These are phyloP conservation scores for Temnothorax rugatulus DNA, from an alignment of 2,888 invertebrate species.

Conservation along the genomic window DNA sequence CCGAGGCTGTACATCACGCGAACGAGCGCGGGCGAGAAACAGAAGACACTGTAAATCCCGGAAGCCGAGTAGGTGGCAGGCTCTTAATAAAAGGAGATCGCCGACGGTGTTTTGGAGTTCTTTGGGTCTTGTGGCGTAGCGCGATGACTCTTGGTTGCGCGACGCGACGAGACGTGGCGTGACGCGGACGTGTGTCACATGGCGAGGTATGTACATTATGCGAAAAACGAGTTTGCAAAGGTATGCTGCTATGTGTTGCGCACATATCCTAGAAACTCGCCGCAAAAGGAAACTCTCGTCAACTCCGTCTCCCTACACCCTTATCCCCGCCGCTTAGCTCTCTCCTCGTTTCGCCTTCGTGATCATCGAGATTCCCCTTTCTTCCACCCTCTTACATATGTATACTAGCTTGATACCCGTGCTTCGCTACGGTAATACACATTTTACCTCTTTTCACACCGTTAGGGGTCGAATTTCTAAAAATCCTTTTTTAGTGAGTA, in stretches of 20 bases:
- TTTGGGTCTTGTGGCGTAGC: background rate
- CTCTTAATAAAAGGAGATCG: constrained; percentile 71
- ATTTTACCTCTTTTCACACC: too few species aligned
- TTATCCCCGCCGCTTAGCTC: background rate
- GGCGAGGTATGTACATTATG: constrained; percentile 53
- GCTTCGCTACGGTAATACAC: too few species aligned
- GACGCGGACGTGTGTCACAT: background rate
- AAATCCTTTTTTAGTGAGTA: too few species aligned
- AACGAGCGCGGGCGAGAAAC: constrained; percentile 1
- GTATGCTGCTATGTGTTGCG: constrained; percentile 21
- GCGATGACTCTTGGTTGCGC: constrained; percentile 20
- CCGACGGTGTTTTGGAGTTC: constrained; percentile 44
- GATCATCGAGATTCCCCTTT: constrained; percentile 31
- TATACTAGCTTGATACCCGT: too few species aligned
- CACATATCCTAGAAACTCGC: constrained; percentile 22
- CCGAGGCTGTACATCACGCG: constrained; percentile 51
- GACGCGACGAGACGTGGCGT: constrained; percentile 5
- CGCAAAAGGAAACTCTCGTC: constrained; percentile 35
- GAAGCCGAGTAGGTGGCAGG: constrained; percentile 48
- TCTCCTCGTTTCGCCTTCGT: constrained; percentile 7
- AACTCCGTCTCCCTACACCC: constrained; percentile 3
- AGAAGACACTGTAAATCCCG: constrained; percentile 63
- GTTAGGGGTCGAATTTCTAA: too few species aligned
- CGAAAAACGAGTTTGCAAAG: constrained; percentile 70
- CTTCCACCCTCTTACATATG: background rate